Evolutionary conservation across 2,888 invertebrate genomes (phyloP).

Genomic region (Morpho achilles): DNA sequence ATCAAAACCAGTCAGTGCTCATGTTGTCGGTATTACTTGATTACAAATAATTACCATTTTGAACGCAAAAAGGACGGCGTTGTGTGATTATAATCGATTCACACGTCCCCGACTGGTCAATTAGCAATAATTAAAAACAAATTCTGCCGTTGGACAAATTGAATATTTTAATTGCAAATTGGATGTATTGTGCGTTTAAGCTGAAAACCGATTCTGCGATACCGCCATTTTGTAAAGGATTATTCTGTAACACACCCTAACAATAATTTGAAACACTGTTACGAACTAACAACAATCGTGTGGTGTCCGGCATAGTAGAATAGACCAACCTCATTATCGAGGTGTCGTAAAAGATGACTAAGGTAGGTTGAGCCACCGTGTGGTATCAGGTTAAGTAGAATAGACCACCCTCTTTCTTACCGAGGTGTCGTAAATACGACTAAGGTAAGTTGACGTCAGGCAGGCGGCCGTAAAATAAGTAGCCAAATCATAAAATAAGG

Average conservation of each 20-base stretch:
- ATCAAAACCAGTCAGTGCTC: no score
- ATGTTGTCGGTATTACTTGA: conserved; percentile 2
- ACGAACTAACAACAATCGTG: not conserved
- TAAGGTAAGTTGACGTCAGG: no score
- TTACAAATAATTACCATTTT: conserved; percentile 20
- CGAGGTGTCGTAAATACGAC: no score
- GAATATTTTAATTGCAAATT: conserved; percentile 33
- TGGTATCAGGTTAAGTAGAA: no score
- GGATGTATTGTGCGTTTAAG: conserved; percentile 23
- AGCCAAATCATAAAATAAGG: no score
- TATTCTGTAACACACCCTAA: conserved; percentile 8
- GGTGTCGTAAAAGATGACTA: no score
- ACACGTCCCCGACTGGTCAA: conserved; percentile 20
- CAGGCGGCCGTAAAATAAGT: no score
- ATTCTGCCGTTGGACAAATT: conserved; percentile 31
- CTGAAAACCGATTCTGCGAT: conserved; percentile 26
- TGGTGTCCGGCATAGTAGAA: no score
- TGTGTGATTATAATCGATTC: conserved; percentile 22
- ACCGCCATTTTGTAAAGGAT: conserved; percentile 9
- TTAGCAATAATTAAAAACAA: conserved; percentile 33
- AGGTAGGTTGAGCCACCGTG: no score
- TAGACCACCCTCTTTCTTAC: no score
- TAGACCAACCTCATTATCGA: no score
- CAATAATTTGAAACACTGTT: conserved; percentile 6
- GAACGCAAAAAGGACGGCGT: conserved; percentile 1